Conservation (phyloP, 2,797 vertebrate genomes). For the Protonibea diacanthus region DNA sequence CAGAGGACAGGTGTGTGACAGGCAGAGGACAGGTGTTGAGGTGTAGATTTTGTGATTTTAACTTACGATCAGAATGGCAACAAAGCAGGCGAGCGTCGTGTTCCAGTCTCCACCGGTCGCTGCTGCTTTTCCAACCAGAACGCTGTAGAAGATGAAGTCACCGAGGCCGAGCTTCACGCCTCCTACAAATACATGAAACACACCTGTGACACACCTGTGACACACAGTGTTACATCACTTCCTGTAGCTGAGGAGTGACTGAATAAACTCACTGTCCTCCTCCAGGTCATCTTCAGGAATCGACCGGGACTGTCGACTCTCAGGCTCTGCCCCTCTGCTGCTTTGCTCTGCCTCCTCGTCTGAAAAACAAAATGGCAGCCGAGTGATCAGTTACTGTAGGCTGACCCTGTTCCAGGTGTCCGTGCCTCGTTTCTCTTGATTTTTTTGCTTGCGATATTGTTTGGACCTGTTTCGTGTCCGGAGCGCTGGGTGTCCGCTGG, state of each 20-base stretch:
- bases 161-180: conserved; percentile 96
- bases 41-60: background rate
- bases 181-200: conserved; percentile 62
- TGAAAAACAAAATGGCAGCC: conserved; percentile 40
- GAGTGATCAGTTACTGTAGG: too few species aligned
- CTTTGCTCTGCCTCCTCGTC: conserved; percentile 79
- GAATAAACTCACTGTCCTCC: conserved; percentile 82
- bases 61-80: conserved; percentile 95
- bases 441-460: background rate
- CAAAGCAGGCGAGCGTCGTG: conserved; percentile 96
- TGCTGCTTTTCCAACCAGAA: conserved; percentile 96
- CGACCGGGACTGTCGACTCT: conserved; percentile 14
- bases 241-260: too few species aligned
- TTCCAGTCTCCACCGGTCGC: conserved; percentile 97
- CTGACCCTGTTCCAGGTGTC: background rate
- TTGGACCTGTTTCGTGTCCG: conserved; percentile 76
- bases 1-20: background rate
- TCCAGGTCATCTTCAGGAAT: conserved; percentile 80
- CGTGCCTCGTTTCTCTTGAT: conserved; percentile 9
- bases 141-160: conserved; percentile 99
- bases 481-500: conserved; percentile 59
- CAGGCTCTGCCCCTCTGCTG: conserved; percentile 66
- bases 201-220: background rate
- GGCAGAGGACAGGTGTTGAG: too few species aligned
- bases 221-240: too few species aligned